phyloP scores from a whole-genome alignment of 2,113 vertebrate genomes.

The Semicossyphus pulcher region DNA sequence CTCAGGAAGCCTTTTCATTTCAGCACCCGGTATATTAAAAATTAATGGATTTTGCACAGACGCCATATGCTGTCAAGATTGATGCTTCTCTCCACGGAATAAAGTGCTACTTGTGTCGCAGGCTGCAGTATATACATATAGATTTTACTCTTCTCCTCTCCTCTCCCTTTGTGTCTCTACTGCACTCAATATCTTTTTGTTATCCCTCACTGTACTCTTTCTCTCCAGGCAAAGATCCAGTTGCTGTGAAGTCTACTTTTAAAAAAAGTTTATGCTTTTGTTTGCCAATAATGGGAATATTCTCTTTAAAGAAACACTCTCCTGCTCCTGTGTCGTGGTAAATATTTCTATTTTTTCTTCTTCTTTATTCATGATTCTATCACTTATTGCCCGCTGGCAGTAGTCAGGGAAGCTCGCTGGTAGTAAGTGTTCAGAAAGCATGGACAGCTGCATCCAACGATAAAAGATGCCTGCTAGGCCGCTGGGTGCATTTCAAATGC shows the following conservation, averaged over 20 bases:
- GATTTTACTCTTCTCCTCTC: conserved; percentile 51
- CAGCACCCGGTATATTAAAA: conserved; percentile 84
- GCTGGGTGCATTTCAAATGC: conserved; percentile 79
- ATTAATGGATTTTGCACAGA: conserved; percentile 85
- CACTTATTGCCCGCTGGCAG: conserved; percentile 65
- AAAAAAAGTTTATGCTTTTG: conserved; percentile 64
- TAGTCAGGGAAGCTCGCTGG: conserved; percentile 65
- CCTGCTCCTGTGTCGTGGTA: conserved; percentile 52
- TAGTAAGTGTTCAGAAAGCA: conserved; percentile 78
- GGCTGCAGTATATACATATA: conserved; percentile 70
- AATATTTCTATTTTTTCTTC: conserved; percentile 58
- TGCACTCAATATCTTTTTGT: conserved; percentile 41
- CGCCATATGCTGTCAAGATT: conserved; percentile 83
- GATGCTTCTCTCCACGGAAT: conserved; percentile 81
- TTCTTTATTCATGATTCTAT: conserved; percentile 55
- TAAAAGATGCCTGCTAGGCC: conserved; percentile 80
- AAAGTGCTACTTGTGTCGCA: conserved; percentile 78
- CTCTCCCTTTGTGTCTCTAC: conserved; percentile 44
- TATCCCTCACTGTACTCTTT: conserved; percentile 39
- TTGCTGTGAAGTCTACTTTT: conserved; percentile 67
- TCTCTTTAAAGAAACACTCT: conserved; percentile 69
- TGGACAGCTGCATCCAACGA: conserved; percentile 81
- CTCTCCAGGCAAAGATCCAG: conserved; percentile 57
- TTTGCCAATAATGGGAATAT: conserved; percentile 71
- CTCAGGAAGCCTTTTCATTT: conserved; percentile 85